These are phyloP conservation scores for Gortyna flavago DNA, from an alignment of 2,888 invertebrate genomes.

Conservation along the genomic window DNA sequence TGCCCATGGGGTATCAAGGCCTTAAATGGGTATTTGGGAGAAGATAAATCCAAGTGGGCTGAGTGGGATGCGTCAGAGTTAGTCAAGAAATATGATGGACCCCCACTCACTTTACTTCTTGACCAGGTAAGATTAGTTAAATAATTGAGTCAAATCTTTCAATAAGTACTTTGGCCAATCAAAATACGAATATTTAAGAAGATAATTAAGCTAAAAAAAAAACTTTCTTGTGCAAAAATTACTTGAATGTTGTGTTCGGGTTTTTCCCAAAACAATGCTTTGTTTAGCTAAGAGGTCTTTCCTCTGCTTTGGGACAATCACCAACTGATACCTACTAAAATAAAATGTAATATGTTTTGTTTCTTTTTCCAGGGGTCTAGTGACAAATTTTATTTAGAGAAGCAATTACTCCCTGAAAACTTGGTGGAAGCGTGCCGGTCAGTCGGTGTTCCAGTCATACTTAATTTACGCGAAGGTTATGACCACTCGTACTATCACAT, in stretches of 20 bases:
- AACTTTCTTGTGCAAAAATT: background rate
- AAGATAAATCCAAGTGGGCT: slow-evolving; percentile 92
- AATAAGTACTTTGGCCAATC: background rate
- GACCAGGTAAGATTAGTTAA: slow-evolving; percentile 93
- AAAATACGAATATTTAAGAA: no score
- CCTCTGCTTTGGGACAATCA: background rate
- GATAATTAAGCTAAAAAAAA: background rate
- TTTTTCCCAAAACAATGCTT: no score
- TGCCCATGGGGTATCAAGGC: slow-evolving; percentile 97
- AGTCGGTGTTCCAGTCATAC: slow-evolving; percentile 92
- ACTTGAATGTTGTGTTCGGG: background rate
- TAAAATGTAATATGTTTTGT: background rate
- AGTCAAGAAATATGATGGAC: slow-evolving; percentile 95
- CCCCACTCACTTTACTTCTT: slow-evolving; percentile 94
- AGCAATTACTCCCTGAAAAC: slow-evolving; percentile 96
- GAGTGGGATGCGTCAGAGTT: slow-evolving; percentile 97
- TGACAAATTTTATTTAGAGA: slow-evolving; percentile 94
- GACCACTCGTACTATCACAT: slow-evolving; percentile 99
- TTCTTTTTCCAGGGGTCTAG: slow-evolving; percentile 92
- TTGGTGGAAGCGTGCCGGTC: slow-evolving; percentile 93
- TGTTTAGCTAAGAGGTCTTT: no score
- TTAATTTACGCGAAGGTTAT: slow-evolving; percentile 95
- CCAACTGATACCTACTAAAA: no score
- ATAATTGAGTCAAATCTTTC: background rate
- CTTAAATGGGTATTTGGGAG: slow-evolving; percentile 94